Conservation (phyloP, 2,888 invertebrate genomes). For the Eudemis profundana region DNA sequence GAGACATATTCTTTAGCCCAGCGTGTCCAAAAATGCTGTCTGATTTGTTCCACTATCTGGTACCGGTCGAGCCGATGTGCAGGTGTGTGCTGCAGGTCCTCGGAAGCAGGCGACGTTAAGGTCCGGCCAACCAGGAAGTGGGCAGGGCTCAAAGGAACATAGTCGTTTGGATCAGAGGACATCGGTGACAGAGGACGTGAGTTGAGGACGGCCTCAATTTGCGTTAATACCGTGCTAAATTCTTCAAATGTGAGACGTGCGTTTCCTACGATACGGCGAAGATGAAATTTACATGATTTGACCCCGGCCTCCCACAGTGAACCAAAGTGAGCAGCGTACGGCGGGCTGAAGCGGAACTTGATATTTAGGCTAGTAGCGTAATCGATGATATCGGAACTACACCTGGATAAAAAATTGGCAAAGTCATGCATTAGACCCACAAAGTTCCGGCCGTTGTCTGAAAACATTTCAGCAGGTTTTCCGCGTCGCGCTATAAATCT, state of each 20-base stretch:
- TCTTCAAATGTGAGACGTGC: neutral
- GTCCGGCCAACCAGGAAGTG: constrained; percentile 44
- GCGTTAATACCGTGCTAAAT: constrained; percentile 25
- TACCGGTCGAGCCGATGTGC: constrained; percentile 7
- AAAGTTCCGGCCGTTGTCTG: constrained; percentile 48
- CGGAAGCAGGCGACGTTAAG: constrained; percentile 13
- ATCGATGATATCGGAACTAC: constrained; percentile 4
- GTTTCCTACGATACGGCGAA: constrained; percentile 24
- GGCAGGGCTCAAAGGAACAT: neutral
- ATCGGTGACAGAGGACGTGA: neutral
- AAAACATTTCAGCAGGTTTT: constrained; percentile 49
- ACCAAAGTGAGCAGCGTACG: constrained; percentile 23
- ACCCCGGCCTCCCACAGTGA: constrained; percentile 11
- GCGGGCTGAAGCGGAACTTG: neutral
- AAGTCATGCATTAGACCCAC: constrained; percentile 46
- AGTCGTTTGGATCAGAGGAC: neutral
- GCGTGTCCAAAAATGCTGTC: constrained; percentile 30
- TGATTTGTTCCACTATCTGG: constrained; percentile 23
- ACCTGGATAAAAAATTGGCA: constrained; percentile 41
- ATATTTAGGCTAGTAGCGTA: neutral
- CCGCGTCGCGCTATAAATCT: constrained; percentile 49
- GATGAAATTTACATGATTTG: constrained; percentile 11
- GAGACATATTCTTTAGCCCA: constrained; percentile 32
- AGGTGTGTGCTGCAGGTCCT: neutral
- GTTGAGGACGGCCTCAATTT: constrained; percentile 39